Evolutionary conservation across 2,888 invertebrate genomes (phyloP).

Genomic region (Bruchidius siliquastri): DNA sequence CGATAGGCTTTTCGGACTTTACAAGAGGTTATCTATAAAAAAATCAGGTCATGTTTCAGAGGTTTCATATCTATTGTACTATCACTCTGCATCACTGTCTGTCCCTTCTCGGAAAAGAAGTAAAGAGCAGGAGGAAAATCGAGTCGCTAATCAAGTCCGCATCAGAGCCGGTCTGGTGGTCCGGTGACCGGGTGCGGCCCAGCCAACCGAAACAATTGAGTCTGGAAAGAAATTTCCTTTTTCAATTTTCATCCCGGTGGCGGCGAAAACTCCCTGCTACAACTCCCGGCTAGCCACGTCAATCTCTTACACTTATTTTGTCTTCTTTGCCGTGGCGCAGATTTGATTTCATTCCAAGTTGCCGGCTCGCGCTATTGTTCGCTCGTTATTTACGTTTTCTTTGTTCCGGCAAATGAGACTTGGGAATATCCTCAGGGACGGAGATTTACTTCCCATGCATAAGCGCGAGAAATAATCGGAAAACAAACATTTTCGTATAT

Average conservation of each 20-base stretch:
- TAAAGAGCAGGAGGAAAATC: background rate
- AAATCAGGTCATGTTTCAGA: too few relatives aligned
- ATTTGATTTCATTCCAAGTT: constrained; percentile 47
- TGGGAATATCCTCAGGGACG: constrained; percentile 32
- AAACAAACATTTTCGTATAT: too few relatives aligned
- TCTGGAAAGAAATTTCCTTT: constrained; percentile 52
- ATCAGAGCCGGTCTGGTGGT: constrained; percentile 16
- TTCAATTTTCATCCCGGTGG: constrained; percentile 47
- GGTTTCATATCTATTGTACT: too few relatives aligned
- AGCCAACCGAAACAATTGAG: constrained; percentile 48
- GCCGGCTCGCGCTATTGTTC: constrained; percentile 37
- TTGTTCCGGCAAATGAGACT: constrained; percentile 46
- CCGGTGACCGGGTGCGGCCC: constrained; percentile 40
- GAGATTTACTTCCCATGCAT: background rate
- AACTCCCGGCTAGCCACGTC: constrained; percentile 28
- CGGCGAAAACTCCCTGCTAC: background rate
- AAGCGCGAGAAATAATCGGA: too few relatives aligned
- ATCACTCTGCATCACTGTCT: background rate
- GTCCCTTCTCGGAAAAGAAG: background rate
- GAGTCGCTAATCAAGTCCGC: constrained; percentile 9
- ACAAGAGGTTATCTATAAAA: too few relatives aligned
- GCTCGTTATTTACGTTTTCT: constrained; percentile 44
- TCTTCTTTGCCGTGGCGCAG: constrained; percentile 39
- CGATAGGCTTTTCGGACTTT: too few relatives aligned
- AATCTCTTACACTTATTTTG: constrained; percentile 49